Evolutionary conservation across 2,797 vertebrate genomes (phyloP), one percentile per base, ranked within the genome.

Genomic region (Xyrichtys novacula): DNA sequence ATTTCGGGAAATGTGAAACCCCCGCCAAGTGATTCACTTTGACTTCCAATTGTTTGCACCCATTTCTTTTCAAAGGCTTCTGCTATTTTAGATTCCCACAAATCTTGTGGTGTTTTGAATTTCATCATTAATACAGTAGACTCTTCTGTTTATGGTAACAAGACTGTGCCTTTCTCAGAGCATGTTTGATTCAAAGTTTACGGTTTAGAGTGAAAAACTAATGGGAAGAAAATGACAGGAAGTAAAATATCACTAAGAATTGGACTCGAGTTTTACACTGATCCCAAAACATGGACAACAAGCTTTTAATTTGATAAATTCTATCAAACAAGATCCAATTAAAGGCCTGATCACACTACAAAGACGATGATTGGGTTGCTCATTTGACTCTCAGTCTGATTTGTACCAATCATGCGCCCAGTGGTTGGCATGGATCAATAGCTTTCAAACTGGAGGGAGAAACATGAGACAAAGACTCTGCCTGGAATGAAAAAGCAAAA

Each of bases 1-100:
- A 63, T 89, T 88, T 88, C 65, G 69, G 90, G 85, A 90, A 91
- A 77, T 36, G 53, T 2, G 19, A 66, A 65, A 60, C 73, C 67
- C 60, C 46, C 40, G 55, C 74, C 84, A 76, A 76, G 69, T 85
- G 84, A 80, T 82, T 91, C 88, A 83, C 80, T 81, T 70, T 73
- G 76, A 84, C 74, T 59, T 28, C 39, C 60, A 71, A 53, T 76
- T 79, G 66, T 84, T 64, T 55, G 54, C 28, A 34, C 40, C 65
- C 58, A 34, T 38, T 20, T 22, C 9, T 56, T 69, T 59, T 85
- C 81, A 86, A 85, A 80, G 65, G 47, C 46, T 68, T 65, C 57
- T 20, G 74, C 78, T 55, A 71, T 73, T 70, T 46, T 3, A 0
- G 26, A 50, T 65, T 61, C 8, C 26, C 52, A 42, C 19, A 40